Conservation (phyloP, 2,113 vertebrate species). For the Gavia stellata region DNA sequence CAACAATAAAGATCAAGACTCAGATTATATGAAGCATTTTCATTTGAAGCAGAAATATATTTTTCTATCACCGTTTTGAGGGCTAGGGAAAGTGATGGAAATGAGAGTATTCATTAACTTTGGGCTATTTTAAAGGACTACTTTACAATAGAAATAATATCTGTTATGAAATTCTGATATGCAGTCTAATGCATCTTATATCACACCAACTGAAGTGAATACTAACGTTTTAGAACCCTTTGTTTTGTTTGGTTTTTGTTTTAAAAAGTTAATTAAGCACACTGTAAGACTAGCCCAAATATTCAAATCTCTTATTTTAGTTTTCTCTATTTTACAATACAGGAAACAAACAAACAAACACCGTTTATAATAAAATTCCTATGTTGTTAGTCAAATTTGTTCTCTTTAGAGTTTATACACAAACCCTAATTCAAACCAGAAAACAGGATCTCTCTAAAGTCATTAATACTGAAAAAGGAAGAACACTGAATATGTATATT, state of each 20-base stretch:
- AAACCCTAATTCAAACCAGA: not conserved
- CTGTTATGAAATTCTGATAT: not conserved
- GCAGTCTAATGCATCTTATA: not conserved
- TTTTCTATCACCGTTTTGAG: not conserved
- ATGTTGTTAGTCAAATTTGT: not conserved
- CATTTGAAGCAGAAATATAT: not conserved
- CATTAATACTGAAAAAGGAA: not conserved
- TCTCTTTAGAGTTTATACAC: not conserved
- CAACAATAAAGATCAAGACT: not conserved
- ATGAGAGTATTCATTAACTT: not conserved
- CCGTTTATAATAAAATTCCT: not conserved
- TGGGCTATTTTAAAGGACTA: not conserved
- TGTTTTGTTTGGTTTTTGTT: not conserved
- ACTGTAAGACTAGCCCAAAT: not conserved
- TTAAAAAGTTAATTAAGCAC: not conserved
- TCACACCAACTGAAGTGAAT: not conserved
- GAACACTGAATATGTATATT: not conserved
- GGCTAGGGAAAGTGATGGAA: not conserved
- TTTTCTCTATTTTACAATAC: not conserved
- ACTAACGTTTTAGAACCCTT: not conserved
- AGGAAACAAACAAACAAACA: no score
- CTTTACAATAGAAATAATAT: not conserved
- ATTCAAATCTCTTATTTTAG: not conserved
- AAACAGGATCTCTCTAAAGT: not conserved
- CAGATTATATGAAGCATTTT: not conserved